These are phyloP conservation scores for Apodemus agrarius DNA, from an alignment of 2,797 vertebrate species.

Conservation along the genomic window DNA sequence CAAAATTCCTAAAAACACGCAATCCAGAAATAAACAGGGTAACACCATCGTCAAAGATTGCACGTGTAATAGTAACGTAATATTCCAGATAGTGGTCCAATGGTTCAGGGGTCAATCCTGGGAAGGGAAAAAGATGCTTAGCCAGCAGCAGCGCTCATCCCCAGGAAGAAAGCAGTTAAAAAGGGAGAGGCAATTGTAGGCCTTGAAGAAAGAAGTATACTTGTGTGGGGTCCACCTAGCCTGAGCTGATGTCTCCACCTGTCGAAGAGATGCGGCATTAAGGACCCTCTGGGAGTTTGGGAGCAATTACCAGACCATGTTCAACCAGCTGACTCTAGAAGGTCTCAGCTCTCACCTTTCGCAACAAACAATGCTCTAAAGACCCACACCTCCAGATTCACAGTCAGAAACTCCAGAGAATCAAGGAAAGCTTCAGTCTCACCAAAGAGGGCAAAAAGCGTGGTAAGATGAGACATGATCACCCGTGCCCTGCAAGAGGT, in stretches of 20 bases:
- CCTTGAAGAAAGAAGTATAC: not conserved
- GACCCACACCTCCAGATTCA: not conserved
- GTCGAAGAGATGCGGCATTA: not conserved
- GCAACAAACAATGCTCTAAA: not conserved
- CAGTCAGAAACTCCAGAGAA: accelerated
- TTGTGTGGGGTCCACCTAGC: not conserved
- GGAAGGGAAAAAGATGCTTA: not conserved
- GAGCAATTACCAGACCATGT: not conserved
- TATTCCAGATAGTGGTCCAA: too few relatives aligned
- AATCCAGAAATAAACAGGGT: not conserved
- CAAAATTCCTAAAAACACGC: accelerated
- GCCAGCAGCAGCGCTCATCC: too few relatives aligned
- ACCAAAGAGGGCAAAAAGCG: accelerated
- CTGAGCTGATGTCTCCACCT: not conserved
- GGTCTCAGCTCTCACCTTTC: not conserved
- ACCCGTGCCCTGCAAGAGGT: not conserved
- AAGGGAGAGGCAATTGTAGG: not conserved
- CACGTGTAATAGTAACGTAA: accelerated
- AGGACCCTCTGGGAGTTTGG: not conserved
- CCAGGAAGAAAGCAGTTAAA: not conserved
- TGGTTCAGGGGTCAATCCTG: not conserved
- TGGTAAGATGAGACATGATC: too few relatives aligned
- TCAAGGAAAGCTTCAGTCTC: too few relatives aligned
- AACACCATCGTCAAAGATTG: accelerated
- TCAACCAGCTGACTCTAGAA: not conserved